phyloP scores from a whole-genome alignment of 64 coral and sea anemone genomes.

The Pachyseris speciosa region DNA sequence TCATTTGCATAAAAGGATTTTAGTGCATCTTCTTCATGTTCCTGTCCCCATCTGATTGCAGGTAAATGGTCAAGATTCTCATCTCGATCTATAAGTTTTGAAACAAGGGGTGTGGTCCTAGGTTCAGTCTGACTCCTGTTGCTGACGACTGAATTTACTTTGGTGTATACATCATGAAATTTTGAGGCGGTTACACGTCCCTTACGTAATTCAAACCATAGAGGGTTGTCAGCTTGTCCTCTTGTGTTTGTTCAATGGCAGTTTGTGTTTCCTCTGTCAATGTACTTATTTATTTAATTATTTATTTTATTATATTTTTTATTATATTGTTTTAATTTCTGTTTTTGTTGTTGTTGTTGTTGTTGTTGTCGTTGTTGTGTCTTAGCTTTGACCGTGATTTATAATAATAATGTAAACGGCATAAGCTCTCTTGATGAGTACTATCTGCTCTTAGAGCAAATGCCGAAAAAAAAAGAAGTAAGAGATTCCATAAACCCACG shows the following conservation, averaged over 20 bases:
- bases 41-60: constrained; percentile 57
- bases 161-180: constrained; percentile 58
- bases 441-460: too few relatives aligned
- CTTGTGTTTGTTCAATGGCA: constrained; percentile 31
- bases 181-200: constrained; percentile 65
- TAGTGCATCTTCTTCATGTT: constrained; percentile 40
- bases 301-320: too few relatives aligned
- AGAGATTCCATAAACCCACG: constrained; percentile 1
- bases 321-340: too few relatives aligned
- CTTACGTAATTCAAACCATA: constrained; percentile 28
- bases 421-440: too few relatives aligned
- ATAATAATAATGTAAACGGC: too few relatives aligned
- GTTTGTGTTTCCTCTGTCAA: constrained; percentile 15
- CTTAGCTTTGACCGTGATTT: too few relatives aligned
- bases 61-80: constrained; percentile 49
- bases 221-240: not conserved
- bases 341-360: too few relatives aligned
- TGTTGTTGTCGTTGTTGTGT: too few relatives aligned
- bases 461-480: too few relatives aligned
- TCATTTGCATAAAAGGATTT: constrained; percentile 64
- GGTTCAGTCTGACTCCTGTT: constrained; percentile 31
- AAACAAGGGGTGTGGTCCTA: constrained; percentile 55
- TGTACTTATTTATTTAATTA: too few relatives aligned
- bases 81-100: constrained; percentile 15
- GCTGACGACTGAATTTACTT: constrained; percentile 51